These are phyloP conservation scores for Chloebia gouldiae DNA, from an alignment of 2,113 vertebrate species.

Conservation along the genomic window DNA sequence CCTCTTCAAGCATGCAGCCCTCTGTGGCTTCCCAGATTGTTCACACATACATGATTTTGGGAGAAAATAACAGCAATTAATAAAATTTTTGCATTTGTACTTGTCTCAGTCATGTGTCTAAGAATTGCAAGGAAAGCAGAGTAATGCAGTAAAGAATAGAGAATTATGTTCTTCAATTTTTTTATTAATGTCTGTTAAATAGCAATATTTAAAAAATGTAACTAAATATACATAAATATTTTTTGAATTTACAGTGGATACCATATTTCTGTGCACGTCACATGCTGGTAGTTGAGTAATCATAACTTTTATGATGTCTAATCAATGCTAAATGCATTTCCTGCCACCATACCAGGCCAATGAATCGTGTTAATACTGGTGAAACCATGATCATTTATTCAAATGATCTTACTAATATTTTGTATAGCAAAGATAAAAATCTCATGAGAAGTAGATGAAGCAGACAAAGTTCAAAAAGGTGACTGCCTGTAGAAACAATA, in stretches of 20 bases:
- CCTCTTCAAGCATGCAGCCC: not conserved
- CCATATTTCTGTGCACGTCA: slow-evolving; percentile 11
- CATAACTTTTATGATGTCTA: not conserved
- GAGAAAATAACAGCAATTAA: not conserved
- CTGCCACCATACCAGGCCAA: not conserved
- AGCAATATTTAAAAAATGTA: slow-evolving; percentile 26
- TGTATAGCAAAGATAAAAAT: not conserved
- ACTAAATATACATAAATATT: slow-evolving; percentile 26
- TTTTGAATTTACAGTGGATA: not conserved
- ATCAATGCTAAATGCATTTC: slow-evolving; percentile 7
- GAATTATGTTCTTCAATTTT: not conserved
- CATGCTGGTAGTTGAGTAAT: slow-evolving; percentile 20
- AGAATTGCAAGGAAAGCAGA: not conserved
- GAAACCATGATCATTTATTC: not conserved
- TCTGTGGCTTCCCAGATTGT: not conserved
- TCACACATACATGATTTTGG: not conserved
- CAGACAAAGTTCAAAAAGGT: not conserved
- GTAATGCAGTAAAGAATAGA: not conserved
- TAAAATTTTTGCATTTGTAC: not conserved
- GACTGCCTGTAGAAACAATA: not conserved
- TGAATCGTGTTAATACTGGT: not conserved
- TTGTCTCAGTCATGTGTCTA: not conserved
- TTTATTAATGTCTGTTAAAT: slow-evolving; percentile 30
- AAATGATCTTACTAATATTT: not conserved
- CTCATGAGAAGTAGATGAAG: not conserved